Evolutionary conservation across 2,113 vertebrate species (phyloP), one percentile per base, ranked within the genome.

Genomic region (Brachyhypopomus occidentalis): DNA sequence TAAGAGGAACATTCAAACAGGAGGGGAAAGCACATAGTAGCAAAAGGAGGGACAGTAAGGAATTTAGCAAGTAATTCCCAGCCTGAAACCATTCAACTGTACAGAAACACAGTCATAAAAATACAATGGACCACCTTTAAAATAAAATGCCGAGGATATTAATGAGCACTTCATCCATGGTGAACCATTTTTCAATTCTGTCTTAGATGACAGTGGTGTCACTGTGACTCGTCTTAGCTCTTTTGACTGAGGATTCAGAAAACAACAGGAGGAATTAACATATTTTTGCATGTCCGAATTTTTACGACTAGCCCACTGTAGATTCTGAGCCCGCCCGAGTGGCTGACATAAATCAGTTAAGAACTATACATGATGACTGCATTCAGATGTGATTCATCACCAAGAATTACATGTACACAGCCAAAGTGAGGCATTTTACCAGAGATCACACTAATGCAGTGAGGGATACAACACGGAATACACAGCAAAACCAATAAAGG

Each of bases 281-380:
- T 23, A 62, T 41, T 70, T 38, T 72, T 55, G 67, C 55, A 67
- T 27, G 22, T 66, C 59, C 58, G 60, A 69, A 25, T 73, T 81
- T 84, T 75, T 58, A 70, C 48, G 64, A 12, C 45, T 22, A 17
- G 30, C 48, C 69, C 20, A 72, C 78, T 41, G 73, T 77, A 64
- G 74, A 72, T 76, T 74, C 36, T 52, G 60, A 77, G 45, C n/a
- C 38, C 45, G 41, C 17, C 38, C 45, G 41, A 83, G 62, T 59
- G 80, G 71, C 30, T 76, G 58, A 45, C 45, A 82, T 79, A 82
- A 72, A 84, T 70, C 78, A 76, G 79, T 82, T 79, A 75, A 52
- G 52, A 41, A 64, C 52, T 70, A 59, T 30, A 58, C 48, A 72
- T 25, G 69, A n/a, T 3, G 30, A 58, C 34, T 70, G 27, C 23